These are phyloP conservation scores for Abrostola tripartita DNA, from an alignment of 2,888 invertebrate species.

Conservation along the genomic window DNA sequence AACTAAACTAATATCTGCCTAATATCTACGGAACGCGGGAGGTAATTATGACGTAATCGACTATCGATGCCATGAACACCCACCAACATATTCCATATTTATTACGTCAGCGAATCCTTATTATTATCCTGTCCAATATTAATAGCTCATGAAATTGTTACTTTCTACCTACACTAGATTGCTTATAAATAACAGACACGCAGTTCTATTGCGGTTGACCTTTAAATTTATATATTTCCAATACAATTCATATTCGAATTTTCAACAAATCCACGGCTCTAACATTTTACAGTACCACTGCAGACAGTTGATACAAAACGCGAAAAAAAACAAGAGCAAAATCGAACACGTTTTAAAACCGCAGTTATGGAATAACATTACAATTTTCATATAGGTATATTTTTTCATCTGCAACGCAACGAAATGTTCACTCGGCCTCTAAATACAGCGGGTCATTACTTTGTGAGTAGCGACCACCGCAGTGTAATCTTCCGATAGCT, in stretches of 20 bases:
- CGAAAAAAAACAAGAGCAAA: not conserved
- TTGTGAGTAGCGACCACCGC: constrained; percentile 64
- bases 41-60: constrained; percentile 66
- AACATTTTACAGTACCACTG: constrained; percentile 4
- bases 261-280: not conserved
- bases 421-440: constrained; percentile 39
- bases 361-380: constrained; percentile 4
- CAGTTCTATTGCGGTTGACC: constrained; percentile 12
- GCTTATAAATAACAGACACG: constrained; percentile 2
- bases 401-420: constrained; percentile 16
- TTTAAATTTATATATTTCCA: constrained; percentile 2
- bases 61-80: constrained; percentile 36
- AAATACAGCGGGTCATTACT: constrained; percentile 57
- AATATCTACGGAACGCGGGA: constrained; percentile 55
- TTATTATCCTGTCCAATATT: constrained; percentile 31
- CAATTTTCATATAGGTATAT: constrained; percentile 3
- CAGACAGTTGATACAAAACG: constrained; percentile 1
- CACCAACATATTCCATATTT: constrained; percentile 6
- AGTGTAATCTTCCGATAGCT: constrained; percentile 69
- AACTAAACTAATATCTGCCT: constrained; percentile 64
- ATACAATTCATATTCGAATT: constrained; percentile 1
- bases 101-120: constrained; percentile 27
- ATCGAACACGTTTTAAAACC: not conserved
- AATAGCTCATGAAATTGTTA: constrained; percentile 35
- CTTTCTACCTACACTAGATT: not conserved